Conservation (phyloP, 2,113 vertebrate genomes). For the Pipa parva region DNA sequence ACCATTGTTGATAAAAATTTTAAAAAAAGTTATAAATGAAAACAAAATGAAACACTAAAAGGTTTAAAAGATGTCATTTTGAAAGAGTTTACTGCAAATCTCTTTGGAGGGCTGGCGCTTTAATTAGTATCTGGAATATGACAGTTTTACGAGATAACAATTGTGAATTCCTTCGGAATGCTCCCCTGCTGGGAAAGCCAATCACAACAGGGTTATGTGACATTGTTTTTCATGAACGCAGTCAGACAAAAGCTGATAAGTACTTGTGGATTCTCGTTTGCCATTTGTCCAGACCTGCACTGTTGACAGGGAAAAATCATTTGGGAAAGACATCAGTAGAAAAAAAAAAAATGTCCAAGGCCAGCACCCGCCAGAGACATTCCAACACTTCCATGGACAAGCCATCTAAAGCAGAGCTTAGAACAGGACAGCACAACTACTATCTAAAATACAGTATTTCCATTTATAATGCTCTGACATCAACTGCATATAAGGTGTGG, state of each 20-base stretch:
- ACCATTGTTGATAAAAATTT: too few species aligned
- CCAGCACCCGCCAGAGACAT: conserved; percentile 57
- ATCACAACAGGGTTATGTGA: conserved; percentile 54
- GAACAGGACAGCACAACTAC: neutral
- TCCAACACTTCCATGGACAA: conserved; percentile 53
- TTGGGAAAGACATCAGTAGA: conserved; percentile 52
- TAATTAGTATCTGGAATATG: conserved; percentile 5
- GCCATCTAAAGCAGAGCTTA: neutral
- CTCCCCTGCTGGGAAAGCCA: conserved; percentile 52
- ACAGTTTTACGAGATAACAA: conserved; percentile 54
- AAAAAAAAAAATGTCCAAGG: conserved; percentile 51
- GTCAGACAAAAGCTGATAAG: conserved; percentile 51
- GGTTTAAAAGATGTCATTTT: too few species aligned
- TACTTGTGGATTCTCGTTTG: conserved; percentile 48
- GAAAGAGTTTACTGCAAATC: neutral
- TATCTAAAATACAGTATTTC: too few species aligned
- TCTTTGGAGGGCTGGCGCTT: neutral
- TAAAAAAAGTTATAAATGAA: too few species aligned
- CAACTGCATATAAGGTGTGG: too few species aligned
- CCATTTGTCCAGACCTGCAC: conserved; percentile 50
- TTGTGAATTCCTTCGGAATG: conserved; percentile 45
- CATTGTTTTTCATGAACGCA: conserved; percentile 55
- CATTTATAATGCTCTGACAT: too few species aligned
- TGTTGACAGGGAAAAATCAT: conserved; percentile 48
- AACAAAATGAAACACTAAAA: too few species aligned